phyloP scores from a whole-genome alignment of 2,888 invertebrate species.

The Ectemnius lituratus region DNA sequence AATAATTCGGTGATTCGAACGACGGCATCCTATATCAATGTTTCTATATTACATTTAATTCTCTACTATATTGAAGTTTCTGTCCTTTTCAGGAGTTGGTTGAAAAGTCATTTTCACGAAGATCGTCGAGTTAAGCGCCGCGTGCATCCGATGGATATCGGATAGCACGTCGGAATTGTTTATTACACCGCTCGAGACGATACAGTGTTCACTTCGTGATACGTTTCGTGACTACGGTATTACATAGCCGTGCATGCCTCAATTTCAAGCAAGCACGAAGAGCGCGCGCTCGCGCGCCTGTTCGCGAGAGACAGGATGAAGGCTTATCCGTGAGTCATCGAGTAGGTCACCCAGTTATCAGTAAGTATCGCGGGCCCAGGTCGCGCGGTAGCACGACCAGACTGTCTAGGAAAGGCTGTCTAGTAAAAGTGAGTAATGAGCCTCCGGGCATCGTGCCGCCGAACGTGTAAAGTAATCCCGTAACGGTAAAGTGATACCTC shows the following conservation, averaged over 20 bases:
- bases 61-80: constrained; percentile 6
- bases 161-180: constrained; percentile 25
- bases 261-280: constrained; percentile 45
- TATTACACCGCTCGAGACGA: constrained; percentile 33
- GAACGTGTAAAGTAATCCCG: background rate
- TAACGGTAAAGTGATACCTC: background rate
- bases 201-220: constrained; percentile 42
- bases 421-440: background rate
- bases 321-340: constrained; percentile 52
- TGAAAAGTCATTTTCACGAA: constrained; percentile 20
- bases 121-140: constrained; percentile 6
- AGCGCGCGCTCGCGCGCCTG: background rate
- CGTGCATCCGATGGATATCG: constrained; percentile 18
- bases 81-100: background rate
- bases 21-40: no score
- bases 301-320: constrained; percentile 33
- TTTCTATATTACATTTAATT: constrained; percentile 23
- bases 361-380: constrained; percentile 24
- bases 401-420: background rate
- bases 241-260: constrained; percentile 30
- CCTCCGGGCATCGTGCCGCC: background rate
- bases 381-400: constrained; percentile 2
- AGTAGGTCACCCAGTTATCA: constrained; percentile 49
- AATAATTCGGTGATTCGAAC: no score
- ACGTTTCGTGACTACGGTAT: constrained; percentile 44